Evolutionary conservation across 1,140 invertebrate species (phyloP).

Genomic region (Laodelphax striatellus): DNA sequence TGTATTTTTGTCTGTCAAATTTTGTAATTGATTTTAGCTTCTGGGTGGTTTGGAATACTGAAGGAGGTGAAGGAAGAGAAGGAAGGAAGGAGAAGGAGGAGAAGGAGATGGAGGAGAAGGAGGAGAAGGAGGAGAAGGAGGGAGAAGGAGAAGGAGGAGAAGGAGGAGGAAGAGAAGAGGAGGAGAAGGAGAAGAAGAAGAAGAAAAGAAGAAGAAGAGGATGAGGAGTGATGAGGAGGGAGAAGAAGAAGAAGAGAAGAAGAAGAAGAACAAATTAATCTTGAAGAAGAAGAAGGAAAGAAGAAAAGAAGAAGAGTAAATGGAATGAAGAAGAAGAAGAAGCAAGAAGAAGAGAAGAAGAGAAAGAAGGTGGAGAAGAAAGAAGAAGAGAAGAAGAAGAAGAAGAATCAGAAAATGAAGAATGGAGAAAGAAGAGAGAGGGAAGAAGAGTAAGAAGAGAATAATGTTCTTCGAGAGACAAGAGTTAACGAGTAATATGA

Average conservation of each 20-base stretch:
- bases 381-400: background rate
- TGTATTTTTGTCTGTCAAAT: too few species aligned
- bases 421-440: background rate
- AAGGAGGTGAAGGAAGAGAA: background rate
- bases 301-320: background rate
- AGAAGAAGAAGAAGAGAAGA: background rate
- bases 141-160: too few species aligned
- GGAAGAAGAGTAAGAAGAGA: too few species aligned
- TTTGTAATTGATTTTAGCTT: too few species aligned
- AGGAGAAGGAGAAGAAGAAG: background rate
- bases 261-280: background rate
- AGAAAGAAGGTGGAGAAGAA: background rate
- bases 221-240: background rate
- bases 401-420: background rate
- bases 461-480: too few species aligned
- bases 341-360: background rate
- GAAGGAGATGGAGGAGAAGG: background rate
- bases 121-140: background rate
- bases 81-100: background rate
- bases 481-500: too few species aligned
- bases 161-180: background rate
- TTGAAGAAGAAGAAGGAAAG: background rate
- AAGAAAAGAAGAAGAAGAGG: background rate
- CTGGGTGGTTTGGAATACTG: background rate
- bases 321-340: background rate